These are phyloP conservation scores for Eupsilia transversa DNA, from an alignment of 2,888 invertebrate genomes.

Conservation along the genomic window DNA sequence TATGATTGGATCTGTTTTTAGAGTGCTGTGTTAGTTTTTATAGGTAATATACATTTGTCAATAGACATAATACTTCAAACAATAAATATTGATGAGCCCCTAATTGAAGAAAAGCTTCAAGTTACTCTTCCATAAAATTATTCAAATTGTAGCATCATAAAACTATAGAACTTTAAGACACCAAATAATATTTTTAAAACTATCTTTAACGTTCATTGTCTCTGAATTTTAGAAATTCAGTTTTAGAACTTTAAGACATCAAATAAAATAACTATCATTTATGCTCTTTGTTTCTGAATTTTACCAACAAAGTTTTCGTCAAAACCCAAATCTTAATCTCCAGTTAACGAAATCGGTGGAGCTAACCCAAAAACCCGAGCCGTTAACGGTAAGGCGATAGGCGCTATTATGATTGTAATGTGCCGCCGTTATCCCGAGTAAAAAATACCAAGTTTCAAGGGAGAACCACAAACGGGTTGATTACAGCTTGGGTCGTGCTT, in stretches of 20 bases:
- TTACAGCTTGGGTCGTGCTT: constrained; percentile 76
- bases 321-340: constrained; percentile 41
- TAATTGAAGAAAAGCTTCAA: not conserved
- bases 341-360: constrained; percentile 60
- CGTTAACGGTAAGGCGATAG: constrained; percentile 89
- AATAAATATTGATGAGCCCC: not conserved
- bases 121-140: not conserved
- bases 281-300: not conserved
- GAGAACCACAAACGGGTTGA: constrained; percentile 79
- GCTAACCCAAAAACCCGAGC: constrained; percentile 70
- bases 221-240: not conserved
- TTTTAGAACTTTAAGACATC: not conserved
- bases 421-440: constrained; percentile 82
- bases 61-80: not conserved
- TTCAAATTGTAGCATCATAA: not conserved
- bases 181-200: not conserved
- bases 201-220: not conserved
- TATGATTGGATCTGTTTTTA: not conserved
- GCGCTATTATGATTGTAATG: constrained; percentile 89
- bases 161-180: not conserved
- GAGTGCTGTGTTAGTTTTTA: not conserved
- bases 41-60: not conserved
- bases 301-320: not conserved
- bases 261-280: not conserved
- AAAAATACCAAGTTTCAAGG: constrained; percentile 78